These are phyloP conservation scores for Ochropacha duplaris DNA, from an alignment of 2,888 invertebrate genomes.

Conservation along the genomic window DNA sequence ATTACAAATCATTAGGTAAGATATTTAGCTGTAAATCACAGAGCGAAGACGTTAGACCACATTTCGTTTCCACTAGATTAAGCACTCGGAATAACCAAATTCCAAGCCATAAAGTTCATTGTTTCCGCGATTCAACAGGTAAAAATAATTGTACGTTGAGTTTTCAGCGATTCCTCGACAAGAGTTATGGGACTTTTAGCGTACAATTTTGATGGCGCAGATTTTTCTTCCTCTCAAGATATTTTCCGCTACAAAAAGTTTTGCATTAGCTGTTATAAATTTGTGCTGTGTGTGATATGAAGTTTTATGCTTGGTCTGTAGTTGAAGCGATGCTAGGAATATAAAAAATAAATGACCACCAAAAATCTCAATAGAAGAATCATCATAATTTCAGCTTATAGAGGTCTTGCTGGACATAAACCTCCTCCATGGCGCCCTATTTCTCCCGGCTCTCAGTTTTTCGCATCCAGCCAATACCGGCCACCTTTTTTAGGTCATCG, in stretches of 20 bases:
- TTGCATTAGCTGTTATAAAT: slow-evolving; percentile 51
- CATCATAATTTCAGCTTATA: too few relatives aligned
- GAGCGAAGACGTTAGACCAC: slow-evolving; percentile 28
- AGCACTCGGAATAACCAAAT: slow-evolving; percentile 46
- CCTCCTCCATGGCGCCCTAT: too few relatives aligned
- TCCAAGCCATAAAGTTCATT: slow-evolving; percentile 50
- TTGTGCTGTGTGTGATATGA: slow-evolving; percentile 43
- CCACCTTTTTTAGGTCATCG: too few relatives aligned
- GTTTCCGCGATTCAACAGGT: slow-evolving; percentile 58
- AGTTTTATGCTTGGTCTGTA: slow-evolving; percentile 27
- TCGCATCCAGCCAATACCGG: too few relatives aligned
- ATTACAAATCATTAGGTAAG: not conserved
- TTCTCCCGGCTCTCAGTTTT: too few relatives aligned
- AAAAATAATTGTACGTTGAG: slow-evolving; percentile 47
- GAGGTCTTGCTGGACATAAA: too few relatives aligned
- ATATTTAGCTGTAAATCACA: slow-evolving; percentile 7
- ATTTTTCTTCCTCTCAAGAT: slow-evolving; percentile 34
- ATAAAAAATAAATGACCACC: not conserved
- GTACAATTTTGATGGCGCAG: slow-evolving; percentile 26
- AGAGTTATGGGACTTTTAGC: slow-evolving; percentile 35
- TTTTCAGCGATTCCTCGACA: slow-evolving; percentile 29
- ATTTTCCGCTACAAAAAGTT: slow-evolving; percentile 39
- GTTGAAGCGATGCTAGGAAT: slow-evolving; percentile 15
- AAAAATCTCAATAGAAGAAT: not conserved
- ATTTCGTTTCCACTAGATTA: slow-evolving; percentile 49